Evolutionary conservation across 2,888 invertebrate species (phyloP), one percentile per base, ranked within the genome.

Genomic region (Craniophora ligustri): DNA sequence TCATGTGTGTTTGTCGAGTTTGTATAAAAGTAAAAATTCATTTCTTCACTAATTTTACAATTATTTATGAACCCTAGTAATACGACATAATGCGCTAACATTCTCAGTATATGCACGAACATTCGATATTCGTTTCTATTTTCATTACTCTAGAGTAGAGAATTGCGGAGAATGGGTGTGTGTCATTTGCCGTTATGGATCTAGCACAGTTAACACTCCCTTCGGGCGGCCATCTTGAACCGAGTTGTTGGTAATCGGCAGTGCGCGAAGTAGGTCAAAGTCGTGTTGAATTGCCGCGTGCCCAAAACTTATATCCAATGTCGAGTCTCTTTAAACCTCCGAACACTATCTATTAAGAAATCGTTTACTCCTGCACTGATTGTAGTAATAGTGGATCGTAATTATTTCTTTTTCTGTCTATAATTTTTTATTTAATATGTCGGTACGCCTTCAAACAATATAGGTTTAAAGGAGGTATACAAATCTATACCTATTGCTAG

Each of bases 261-360:
- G 67, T 70, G 69, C 68, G 71, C 73, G 62, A 88, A 87, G 79
- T 90, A 78, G 89, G 89, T 89, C 89, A 90, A 90, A 89, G 88
- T 88, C 89, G 79, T 79, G 75, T 76, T 78, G 79, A 68, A 74
- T 73, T 67, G 75, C 76, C 77, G 77, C 76, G 76, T 77, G 81
- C 76, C 76, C 77, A 75, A 81, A 86, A 83, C 81, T 79, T 78
- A 62, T 50, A 55, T 56, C 58, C 50, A 66, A 66, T 66, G 53
- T 57, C 65, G 60, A 61, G 62, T 58, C 50, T 69, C 69, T 46
- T 48, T 62, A 26, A 23, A 10, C 10, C 3, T 23, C n/a, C n/a
- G n/a, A 26, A 10, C n/a, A 23, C 8, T n/a, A 23, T n/a, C n/a
- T n/a, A n/a, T n/a, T n/a, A n/a, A n/a, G n/a, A n/a, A n/a, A n/a